These are phyloP conservation scores for Aspiorhynchus laticeps DNA, from an alignment of 2,113 vertebrate species.

Conservation along the genomic window DNA sequence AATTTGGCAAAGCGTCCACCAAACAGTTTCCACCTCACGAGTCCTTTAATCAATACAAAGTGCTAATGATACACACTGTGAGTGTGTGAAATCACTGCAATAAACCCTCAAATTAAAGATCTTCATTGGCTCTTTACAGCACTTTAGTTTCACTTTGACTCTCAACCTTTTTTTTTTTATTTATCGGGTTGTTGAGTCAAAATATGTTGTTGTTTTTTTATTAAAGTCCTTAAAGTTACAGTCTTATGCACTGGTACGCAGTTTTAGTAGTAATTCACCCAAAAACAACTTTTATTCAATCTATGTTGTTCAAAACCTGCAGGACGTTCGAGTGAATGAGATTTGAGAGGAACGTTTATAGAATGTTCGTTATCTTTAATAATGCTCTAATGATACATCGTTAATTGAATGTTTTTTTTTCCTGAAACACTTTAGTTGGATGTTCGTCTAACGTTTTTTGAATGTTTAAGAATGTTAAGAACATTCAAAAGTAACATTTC, in stretches of 20 bases:
- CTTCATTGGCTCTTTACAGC: background rate
- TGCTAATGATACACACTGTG: background rate
- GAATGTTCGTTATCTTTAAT: no score
- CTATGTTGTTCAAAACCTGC: no score
- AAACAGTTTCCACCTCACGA: background rate
- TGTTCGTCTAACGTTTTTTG: no score
- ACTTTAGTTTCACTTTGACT: background rate
- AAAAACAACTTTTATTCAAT: background rate
- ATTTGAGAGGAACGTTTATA: background rate
- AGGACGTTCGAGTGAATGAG: background rate
- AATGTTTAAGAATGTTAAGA: no score
- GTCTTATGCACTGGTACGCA: background rate
- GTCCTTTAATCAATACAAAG: background rate
- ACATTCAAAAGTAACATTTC: no score
- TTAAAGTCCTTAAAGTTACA: background rate
- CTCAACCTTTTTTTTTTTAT: no score
- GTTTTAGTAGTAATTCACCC: background rate
- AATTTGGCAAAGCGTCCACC: slow-evolving; percentile 3
- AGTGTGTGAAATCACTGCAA: background rate
- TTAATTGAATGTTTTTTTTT: no score
- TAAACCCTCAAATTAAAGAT: background rate
- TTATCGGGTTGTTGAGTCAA: background rate
- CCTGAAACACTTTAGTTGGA: no score
- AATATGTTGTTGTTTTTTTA: background rate
- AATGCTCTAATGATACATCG: no score